Evolutionary conservation across 1,140 invertebrate species (phyloP).

Genomic region (Bombus confusus): DNA sequence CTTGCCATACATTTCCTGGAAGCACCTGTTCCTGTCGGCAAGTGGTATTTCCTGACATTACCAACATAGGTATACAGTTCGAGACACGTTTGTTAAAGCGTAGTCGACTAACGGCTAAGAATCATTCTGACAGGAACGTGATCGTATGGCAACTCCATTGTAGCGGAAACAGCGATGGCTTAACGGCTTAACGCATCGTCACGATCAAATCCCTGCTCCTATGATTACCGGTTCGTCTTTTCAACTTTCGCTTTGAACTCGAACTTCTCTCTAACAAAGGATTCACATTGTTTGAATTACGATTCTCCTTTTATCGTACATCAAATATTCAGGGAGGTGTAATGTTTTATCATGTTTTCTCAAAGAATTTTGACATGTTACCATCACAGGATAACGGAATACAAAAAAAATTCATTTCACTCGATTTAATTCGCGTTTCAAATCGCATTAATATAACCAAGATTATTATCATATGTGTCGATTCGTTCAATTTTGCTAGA

Average conservation of each 20-base stretch:
- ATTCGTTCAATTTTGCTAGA: slow-evolving; percentile 7
- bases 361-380: not conserved
- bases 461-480: not conserved
- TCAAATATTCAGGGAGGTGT: not conserved
- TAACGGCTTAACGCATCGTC: not conserved
- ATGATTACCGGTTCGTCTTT: slow-evolving; percentile 3
- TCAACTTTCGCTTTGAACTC: not conserved
- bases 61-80: slow-evolving; percentile 7
- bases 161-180: slow-evolving; percentile 4
- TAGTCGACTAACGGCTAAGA: slow-evolving; percentile 14
- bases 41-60: slow-evolving; percentile 45
- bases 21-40: slow-evolving; percentile 51
- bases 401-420: not conserved
- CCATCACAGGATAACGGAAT: not conserved
- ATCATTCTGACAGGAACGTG: slow-evolving; percentile 39
- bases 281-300: not conserved
- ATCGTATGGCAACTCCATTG: slow-evolving; percentile 26
- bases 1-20: slow-evolving; percentile 33
- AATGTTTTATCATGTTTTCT: not conserved
- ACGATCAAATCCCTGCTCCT: not conserved
- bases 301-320: not conserved
- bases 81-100: slow-evolving; percentile 20
- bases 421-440: not conserved
- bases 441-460: not conserved
- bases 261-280: not conserved